These are phyloP conservation scores for Caenorhabditis drosophilae DNA, from an alignment of 2,888 invertebrate species.

Conservation along the genomic window DNA sequence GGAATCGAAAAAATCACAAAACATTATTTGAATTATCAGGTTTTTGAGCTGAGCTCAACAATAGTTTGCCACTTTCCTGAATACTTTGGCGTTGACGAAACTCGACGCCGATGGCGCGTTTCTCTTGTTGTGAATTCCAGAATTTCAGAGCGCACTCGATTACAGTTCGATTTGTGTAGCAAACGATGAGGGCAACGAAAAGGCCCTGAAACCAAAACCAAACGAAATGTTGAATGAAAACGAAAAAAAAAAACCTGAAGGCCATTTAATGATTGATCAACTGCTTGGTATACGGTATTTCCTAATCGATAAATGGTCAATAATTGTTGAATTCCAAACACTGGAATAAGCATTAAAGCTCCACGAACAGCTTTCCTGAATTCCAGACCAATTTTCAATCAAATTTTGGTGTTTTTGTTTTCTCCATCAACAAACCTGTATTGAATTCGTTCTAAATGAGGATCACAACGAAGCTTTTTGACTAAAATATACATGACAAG, in stretches of 20 bases:
- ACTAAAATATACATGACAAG: slow-evolving; percentile 70
- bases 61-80: slow-evolving; percentile 32
- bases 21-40: slow-evolving; percentile 1
- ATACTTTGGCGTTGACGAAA: slow-evolving; percentile 37
- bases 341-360: slow-evolving; percentile 72
- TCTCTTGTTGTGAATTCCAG: slow-evolving; percentile 26
- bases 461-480: slow-evolving; percentile 70
- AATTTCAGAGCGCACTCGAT: slow-evolving; percentile 39
- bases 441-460: slow-evolving; percentile 71
- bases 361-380: slow-evolving; percentile 72
- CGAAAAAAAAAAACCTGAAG: slow-evolving; percentile 70
- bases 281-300: slow-evolving; percentile 70
- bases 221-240: neutral
- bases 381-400: too few relatives aligned
- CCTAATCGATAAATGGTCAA: slow-evolving; percentile 71
- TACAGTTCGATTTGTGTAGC: slow-evolving; percentile 61
- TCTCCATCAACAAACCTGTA: too few relatives aligned
- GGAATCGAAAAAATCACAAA: neutral
- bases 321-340: slow-evolving; percentile 73
- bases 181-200: slow-evolving; percentile 60
- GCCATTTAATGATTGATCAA: slow-evolving; percentile 71
- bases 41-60: slow-evolving; percentile 12
- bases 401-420: too few relatives aligned
- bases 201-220: slow-evolving; percentile 52
- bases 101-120: slow-evolving; percentile 25